These are phyloP conservation scores for Lissonota sp. DNA, from an alignment of 2,888 invertebrate species.

Conservation along the genomic window DNA sequence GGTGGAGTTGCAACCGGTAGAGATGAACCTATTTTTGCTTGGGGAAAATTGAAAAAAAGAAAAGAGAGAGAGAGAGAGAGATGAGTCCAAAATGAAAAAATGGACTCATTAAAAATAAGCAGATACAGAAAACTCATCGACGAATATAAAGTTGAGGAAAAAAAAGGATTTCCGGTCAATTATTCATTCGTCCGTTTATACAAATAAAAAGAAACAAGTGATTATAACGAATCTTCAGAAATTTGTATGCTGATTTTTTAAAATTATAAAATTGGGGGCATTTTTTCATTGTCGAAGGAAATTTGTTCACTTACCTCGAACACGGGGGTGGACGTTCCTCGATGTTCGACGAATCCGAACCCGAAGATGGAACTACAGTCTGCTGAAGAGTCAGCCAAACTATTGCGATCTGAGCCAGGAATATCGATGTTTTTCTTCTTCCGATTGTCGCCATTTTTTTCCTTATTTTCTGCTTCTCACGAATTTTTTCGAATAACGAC, in stretches of 20 bases:
- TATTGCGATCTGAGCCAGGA: slow-evolving; percentile 69
- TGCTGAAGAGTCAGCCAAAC: slow-evolving; percentile 64
- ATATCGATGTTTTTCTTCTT: slow-evolving; percentile 67
- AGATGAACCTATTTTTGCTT: not conserved
- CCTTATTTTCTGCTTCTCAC: slow-evolving; percentile 19
- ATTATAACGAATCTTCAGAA: no score
- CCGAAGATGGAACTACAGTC: slow-evolving; percentile 58
- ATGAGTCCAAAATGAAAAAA: not conserved
- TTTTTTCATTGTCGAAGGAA: not conserved
- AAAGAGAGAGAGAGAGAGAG: slow-evolving; percentile 27
- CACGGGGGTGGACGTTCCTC: slow-evolving; percentile 76
- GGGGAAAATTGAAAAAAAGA: slow-evolving; percentile 2
- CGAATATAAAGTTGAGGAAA: not conserved
- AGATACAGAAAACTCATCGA: not conserved
- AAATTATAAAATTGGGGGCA: not conserved
- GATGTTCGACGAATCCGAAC: slow-evolving; percentile 55
- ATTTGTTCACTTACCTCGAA: slow-evolving; percentile 77
- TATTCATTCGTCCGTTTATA: no score
- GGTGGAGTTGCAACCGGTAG: no score
- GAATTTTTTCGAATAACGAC: slow-evolving; percentile 18
- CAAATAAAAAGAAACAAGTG: no score
- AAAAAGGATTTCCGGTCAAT: no score
- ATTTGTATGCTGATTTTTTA: no score
- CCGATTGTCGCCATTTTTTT: slow-evolving; percentile 74
- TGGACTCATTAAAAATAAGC: not conserved